phyloP scores from a whole-genome alignment of 1,140 invertebrate species.

The Papilio dardanus region DNA sequence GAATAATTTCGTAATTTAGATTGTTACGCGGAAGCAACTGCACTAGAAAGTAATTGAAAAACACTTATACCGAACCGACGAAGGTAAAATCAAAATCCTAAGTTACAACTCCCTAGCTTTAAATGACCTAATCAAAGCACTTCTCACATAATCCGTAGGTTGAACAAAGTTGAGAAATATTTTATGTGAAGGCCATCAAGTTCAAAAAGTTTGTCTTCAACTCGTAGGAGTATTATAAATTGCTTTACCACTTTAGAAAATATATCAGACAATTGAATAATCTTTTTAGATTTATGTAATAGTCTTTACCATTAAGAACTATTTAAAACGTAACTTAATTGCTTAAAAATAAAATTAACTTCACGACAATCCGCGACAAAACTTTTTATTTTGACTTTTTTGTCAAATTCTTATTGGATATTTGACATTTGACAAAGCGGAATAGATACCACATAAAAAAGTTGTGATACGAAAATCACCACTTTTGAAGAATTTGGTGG shows the following conservation, averaged over 20 bases:
- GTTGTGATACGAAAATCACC: no score
- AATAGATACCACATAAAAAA: no score
- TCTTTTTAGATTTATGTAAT: neutral
- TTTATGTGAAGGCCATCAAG: constrained; percentile 44
- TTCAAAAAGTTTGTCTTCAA: constrained; percentile 37
- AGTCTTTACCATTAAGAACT: constrained; percentile 5
- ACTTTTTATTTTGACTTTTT: constrained; percentile 30
- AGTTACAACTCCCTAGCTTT: constrained; percentile 20
- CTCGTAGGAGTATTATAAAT: constrained; percentile 15
- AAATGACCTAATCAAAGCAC: constrained; percentile 38
- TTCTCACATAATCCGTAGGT: constrained; percentile 41
- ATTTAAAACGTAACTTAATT: neutral
- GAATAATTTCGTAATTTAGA: constrained; percentile 29
- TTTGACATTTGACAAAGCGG: neutral
- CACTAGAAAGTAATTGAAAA: constrained; percentile 33
- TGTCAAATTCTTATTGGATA: neutral
- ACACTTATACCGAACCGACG: constrained; percentile 5
- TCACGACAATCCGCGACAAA: constrained; percentile 10
- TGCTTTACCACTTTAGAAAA: neutral
- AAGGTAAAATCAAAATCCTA: constrained; percentile 11
- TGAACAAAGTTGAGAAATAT: constrained; percentile 46
- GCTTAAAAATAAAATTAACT: neutral
- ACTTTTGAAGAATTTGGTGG: no score
- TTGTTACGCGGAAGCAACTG: constrained; percentile 31
- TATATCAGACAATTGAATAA: constrained; percentile 6